Conservation (phyloP, 2,113 vertebrate genomes). For the Chlamydotis undulata region DNA sequence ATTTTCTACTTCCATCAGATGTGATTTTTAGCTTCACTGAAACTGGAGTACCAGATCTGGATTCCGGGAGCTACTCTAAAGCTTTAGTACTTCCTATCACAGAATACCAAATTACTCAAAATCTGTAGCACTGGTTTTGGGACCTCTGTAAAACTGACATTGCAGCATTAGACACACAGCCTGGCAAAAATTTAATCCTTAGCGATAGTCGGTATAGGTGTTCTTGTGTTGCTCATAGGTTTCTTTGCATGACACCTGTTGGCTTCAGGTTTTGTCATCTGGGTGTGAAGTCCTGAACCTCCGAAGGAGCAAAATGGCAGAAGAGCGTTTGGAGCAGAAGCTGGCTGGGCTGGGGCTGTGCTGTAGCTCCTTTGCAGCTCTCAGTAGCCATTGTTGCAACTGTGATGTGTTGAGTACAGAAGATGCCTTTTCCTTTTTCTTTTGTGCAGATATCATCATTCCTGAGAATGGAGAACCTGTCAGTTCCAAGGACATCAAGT, state of each 20-base stretch:
- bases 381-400: neutral
- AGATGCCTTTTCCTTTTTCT: neutral
- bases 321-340: neutral
- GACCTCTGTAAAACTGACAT: neutral
- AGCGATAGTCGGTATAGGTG: too few species aligned
- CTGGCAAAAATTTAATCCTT: neutral
- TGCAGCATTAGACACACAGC: too few species aligned
- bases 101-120: neutral
- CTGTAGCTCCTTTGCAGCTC: neutral
- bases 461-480: constrained; percentile 91
- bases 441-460: constrained; percentile 85
- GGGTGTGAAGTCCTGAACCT: neutral
- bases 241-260: neutral
- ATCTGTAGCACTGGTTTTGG: neutral
- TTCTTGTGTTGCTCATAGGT: neutral
- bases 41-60: neutral
- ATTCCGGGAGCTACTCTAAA: neutral
- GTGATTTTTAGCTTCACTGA: neutral
- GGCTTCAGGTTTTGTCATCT: neutral
- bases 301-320: neutral
- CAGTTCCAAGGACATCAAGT: constrained; percentile 90
- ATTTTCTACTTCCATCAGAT: neutral
- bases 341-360: neutral
- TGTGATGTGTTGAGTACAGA: neutral
- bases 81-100: neutral